Percentiles rank a stretch among this genome's conserved stretches.
phyloP scores from a whole-genome alignment of 2,113 vertebrate species.

The Pelmatolapia mariae region DNA sequence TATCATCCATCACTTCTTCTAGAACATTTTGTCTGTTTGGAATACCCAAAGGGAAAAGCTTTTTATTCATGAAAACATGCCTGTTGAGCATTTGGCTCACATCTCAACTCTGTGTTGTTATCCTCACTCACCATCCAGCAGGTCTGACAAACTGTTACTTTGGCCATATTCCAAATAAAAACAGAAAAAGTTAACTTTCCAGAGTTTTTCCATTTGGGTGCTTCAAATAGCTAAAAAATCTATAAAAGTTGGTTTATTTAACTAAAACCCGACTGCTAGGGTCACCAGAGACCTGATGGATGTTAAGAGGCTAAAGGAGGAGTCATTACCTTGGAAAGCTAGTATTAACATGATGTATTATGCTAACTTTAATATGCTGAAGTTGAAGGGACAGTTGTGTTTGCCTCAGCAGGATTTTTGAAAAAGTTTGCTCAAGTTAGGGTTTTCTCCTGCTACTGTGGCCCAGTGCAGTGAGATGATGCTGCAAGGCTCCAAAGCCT shows the following conservation, averaged over 20 bases:
- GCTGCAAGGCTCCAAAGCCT: constrained; percentile 7
- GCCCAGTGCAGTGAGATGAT: constrained; percentile 4
- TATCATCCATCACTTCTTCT: neutral
- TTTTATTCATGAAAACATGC: neutral
- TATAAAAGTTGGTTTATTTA: neutral
- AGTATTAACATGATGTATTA: too few species aligned
- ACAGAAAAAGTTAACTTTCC: neutral
- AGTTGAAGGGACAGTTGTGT: too few species aligned
- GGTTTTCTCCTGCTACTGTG: constrained; percentile 16
- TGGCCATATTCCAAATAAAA: neutral
- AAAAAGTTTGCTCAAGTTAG: neutral
- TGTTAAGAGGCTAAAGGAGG: too few species aligned
- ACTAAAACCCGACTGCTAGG: neutral
- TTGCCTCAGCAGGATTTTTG: too few species aligned
- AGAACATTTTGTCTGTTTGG: neutral
- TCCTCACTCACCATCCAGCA: neutral
- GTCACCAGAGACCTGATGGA: neutral
- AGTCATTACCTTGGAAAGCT: too few species aligned
- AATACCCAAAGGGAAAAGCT: neutral
- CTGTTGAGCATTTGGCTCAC: neutral
- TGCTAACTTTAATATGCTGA: too few species aligned
- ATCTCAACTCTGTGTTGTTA: neutral
- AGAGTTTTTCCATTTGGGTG: neutral
- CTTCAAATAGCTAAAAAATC: neutral
- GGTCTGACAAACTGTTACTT: neutral